Evolutionary conservation across 2,113 vertebrate species (phyloP).

Genomic region (Dasyornis broadbenti): DNA sequence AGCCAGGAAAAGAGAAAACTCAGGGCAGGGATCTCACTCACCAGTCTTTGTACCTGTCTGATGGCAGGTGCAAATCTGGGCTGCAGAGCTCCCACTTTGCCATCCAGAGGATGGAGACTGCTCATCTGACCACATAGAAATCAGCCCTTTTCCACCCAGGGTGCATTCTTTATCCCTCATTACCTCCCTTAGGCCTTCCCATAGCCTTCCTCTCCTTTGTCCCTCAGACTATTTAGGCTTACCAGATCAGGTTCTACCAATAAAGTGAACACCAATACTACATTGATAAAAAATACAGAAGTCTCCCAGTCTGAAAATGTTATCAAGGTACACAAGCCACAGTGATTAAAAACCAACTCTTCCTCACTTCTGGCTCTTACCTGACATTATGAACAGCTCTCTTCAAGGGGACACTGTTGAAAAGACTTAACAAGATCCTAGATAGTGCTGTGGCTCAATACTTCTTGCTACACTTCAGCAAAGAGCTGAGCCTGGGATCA

Average conservation of each 20-base stretch:
- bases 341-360: fast-evolving
- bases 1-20: background rate
- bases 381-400: background rate
- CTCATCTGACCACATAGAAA: background rate
- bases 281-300: background rate
- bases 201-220: background rate
- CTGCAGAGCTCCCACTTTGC: background rate
- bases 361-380: background rate
- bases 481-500: background rate
- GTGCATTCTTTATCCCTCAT: background rate
- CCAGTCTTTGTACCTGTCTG: background rate
- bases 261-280: background rate
- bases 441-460: fast-evolving
- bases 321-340: background rate
- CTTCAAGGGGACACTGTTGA: background rate
- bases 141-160: background rate
- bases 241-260: background rate
- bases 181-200: background rate
- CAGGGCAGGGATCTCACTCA: background rate
- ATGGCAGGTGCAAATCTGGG: background rate
- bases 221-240: background rate
- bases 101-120: background rate
- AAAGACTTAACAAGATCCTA: background rate
- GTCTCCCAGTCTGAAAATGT: background rate
- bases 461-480: background rate